Base-by-base conservation (phyloP, 2,797 vertebrate species). In the Phylloscopus collybita region DNA sequence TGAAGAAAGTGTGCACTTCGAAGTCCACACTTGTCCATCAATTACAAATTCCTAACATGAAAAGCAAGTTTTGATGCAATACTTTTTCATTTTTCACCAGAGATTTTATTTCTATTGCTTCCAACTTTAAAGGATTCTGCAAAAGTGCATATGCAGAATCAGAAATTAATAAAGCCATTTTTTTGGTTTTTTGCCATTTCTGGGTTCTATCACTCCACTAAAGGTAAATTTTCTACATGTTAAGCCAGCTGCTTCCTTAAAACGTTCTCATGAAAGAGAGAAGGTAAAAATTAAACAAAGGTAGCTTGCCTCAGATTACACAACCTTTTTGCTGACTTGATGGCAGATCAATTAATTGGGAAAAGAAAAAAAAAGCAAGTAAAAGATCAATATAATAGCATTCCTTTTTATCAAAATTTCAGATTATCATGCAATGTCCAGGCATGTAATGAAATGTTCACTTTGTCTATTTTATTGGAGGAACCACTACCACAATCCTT, bases 391-490 rank as follows among this genome's bases (percentile, higher is more conserved):
- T 92, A 93, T 86, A 90, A 89, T 67, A 83, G 5, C 38, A 75
- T 61, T 65, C 9, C 14, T 59, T 95, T 89, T 85, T 72, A 91
- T 91, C 50, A 75, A 32, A 15, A 10, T 54, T 94, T 83, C 81
- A 73, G 56, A 75, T 94, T 94, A 79, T 71, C n/a, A 80, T 56
- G 57, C n/a, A 78, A 56, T 72, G 57, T 66, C 32, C 66, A 79
- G 32, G 47, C 29, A 92, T 14, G 64, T 57, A 86, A 85, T 34
- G 40, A 86, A 76, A 83, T 0, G 3, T 60, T 74, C 2, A 61
- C 86, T 95, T 94, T 90, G 47, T 66, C 44, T 80, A 22, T 71
- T 92, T 92, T 91, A 44, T 62, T 90, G 84, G 40, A 83, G 25
- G 47, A 79, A 69, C 15, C 29, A 45, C 57, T 75, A 40, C n/a